Evolutionary conservation across 1,140 invertebrate genomes (phyloP).

Genomic region (Zaprionus lachaisei): DNA sequence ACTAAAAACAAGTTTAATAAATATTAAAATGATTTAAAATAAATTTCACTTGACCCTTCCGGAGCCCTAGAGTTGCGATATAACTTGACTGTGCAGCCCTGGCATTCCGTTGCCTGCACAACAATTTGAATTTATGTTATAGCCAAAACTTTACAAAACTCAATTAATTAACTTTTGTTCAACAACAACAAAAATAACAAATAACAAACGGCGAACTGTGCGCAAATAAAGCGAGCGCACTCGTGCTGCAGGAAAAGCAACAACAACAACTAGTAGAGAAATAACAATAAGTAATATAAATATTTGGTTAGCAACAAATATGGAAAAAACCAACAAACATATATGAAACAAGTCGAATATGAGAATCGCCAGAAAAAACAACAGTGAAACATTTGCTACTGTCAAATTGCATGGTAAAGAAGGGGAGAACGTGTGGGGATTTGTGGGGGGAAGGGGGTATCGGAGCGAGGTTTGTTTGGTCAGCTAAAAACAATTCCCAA

Average conservation of each 20-base stretch:
- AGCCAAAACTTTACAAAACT: constrained; percentile 75
- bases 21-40: not conserved
- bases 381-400: constrained; percentile 21
- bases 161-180: constrained; percentile 81
- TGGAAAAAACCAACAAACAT: constrained; percentile 47
- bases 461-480: not conserved
- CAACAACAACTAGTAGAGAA: constrained; percentile 38
- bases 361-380: constrained; percentile 29
- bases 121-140: constrained; percentile 80
- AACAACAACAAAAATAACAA: constrained; percentile 43
- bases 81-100: not conserved
- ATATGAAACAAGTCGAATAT: constrained; percentile 51
- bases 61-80: not conserved
- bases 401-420: not conserved
- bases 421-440: not conserved
- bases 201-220: constrained; percentile 16
- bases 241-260: constrained; percentile 27
- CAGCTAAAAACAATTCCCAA: constrained; percentile 54
- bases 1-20: not conserved
- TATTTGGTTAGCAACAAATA: constrained; percentile 67
- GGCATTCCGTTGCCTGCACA: constrained; percentile 37
- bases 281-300: constrained; percentile 78
- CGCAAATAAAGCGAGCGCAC: constrained; percentile 25
- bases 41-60: not conserved
- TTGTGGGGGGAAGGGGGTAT: not conserved